A percentile compares a stretch with the other conserved stretches of the same genome.
These are phyloP conservation scores for Coptodon rendalli DNA, from an alignment of 2,113 vertebrate genomes.

Conservation along the genomic window DNA sequence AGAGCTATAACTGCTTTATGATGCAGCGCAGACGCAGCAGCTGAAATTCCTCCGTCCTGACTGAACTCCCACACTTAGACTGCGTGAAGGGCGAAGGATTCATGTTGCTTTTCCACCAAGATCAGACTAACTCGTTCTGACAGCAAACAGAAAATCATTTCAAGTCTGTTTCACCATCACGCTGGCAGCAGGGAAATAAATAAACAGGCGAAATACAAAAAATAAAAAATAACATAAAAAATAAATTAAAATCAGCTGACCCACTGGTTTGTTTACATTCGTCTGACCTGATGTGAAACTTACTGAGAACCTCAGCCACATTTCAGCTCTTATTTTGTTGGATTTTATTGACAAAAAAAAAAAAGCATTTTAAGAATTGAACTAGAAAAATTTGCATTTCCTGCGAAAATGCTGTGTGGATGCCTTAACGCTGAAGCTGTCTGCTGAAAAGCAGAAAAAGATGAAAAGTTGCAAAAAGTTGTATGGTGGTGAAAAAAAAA, in stretches of 20 bases:
- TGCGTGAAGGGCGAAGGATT: background rate
- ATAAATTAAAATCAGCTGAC: background rate
- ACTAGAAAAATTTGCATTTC: too few species aligned
- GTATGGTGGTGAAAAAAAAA: too few species aligned
- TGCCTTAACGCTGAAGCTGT: too few species aligned
- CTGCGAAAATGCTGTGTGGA: too few species aligned
- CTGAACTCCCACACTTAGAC: background rate
- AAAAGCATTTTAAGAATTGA: background rate
- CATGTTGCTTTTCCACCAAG: background rate
- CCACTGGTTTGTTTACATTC: background rate
- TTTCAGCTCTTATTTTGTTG: background rate
- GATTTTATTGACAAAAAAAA: fast-evolving
- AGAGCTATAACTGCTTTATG: background rate
- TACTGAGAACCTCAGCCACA: fast-evolving
- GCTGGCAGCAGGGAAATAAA: background rate
- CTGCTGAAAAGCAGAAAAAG: too few species aligned
- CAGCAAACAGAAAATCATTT: background rate
- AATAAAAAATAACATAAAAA: background rate
- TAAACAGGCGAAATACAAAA: background rate
- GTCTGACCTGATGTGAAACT: background rate
- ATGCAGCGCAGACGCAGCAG: background rate
- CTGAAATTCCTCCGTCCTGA: background rate
- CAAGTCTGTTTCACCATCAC: background rate
- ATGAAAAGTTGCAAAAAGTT: too few species aligned
- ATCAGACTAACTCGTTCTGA: fast-evolving